A percentile compares a stretch with the other conserved stretches of the same genome.
These are phyloP conservation scores for Acestrorhynchus altus DNA, from an alignment of 2,797 vertebrate species.

Conservation along the genomic window DNA sequence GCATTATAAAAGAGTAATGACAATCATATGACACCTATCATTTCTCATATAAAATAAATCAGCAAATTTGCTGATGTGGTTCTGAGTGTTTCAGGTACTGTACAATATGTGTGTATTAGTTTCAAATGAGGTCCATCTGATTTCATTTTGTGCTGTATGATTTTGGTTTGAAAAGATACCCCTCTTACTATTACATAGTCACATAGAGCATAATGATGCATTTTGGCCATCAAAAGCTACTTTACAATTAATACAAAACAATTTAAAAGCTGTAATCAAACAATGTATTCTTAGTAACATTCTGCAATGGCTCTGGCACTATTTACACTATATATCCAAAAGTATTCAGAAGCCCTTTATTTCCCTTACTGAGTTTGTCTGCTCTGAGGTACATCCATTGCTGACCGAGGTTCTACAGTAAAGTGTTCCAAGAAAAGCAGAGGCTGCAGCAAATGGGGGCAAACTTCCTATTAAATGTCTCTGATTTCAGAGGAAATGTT, in stretches of 20 bases:
- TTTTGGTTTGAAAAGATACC: background rate
- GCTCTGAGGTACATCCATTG: background rate
- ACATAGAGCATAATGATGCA: background rate
- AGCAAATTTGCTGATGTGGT: background rate
- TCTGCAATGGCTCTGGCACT: conserved; percentile 35
- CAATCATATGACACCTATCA: background rate
- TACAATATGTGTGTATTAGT: background rate
- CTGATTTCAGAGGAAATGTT: background rate
- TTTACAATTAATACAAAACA: conserved; percentile 41
- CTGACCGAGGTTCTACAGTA: background rate
- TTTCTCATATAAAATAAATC: conserved; percentile 30
- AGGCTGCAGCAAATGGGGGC: background rate
- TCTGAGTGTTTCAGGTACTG: background rate
- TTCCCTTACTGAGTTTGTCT: background rate
- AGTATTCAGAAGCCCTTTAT: background rate
- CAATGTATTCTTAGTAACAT: background rate
- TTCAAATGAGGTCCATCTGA: conserved; percentile 3
- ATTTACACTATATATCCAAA: background rate
- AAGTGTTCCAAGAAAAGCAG: background rate
- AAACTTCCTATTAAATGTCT: background rate
- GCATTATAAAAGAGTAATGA: conserved; percentile 24
- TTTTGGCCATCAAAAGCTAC: conserved; percentile 26
- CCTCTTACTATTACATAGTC: background rate
- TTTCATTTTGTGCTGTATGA: background rate
- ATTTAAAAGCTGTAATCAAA: conserved; percentile 5